phyloP scores from a whole-genome alignment of 2,113 vertebrate genomes.

The Cebidichthys violaceus region DNA sequence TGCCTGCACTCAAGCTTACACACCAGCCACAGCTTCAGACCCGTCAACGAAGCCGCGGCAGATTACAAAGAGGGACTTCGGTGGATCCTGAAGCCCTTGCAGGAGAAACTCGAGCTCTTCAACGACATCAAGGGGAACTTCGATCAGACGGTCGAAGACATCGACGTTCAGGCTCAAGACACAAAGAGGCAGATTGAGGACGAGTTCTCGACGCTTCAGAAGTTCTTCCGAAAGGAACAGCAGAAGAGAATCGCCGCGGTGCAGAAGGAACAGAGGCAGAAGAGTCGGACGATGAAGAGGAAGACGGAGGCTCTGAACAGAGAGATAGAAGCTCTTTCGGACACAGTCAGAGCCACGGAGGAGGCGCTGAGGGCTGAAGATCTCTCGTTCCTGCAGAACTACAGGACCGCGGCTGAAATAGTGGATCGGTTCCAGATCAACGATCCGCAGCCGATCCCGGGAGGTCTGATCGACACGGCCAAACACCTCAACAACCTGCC shows the following conservation, averaged over 20 bases:
- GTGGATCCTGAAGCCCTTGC: neutral
- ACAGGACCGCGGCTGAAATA: neutral
- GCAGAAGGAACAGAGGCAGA: neutral
- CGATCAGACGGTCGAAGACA: neutral
- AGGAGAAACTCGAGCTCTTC: neutral
- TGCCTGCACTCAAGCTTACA: neutral
- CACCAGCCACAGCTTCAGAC: neutral
- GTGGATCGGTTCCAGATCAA: fast-evolving
- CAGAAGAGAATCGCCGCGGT: fast-evolving
- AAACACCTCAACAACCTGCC: conserved; percentile 23
- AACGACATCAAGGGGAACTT: neutral
- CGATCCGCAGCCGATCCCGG: neutral
- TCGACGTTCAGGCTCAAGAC: neutral
- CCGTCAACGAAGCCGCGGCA: neutral
- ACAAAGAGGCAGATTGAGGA: neutral
- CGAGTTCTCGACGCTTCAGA: neutral
- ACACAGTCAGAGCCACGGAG: neutral
- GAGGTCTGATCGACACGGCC: neutral
- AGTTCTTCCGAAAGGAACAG: neutral
- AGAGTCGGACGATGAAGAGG: neutral
- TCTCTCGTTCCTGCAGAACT: neutral
- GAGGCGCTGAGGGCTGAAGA: neutral
- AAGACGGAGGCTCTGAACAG: neutral
- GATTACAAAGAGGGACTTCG: neutral
- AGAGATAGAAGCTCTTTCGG: neutral